A percentile compares a stretch with the other conserved stretches of the same genome.
These are phyloP conservation scores for Lutraria lutraria DNA, from an alignment of 2,888 invertebrate species.

Conservation along the genomic window DNA sequence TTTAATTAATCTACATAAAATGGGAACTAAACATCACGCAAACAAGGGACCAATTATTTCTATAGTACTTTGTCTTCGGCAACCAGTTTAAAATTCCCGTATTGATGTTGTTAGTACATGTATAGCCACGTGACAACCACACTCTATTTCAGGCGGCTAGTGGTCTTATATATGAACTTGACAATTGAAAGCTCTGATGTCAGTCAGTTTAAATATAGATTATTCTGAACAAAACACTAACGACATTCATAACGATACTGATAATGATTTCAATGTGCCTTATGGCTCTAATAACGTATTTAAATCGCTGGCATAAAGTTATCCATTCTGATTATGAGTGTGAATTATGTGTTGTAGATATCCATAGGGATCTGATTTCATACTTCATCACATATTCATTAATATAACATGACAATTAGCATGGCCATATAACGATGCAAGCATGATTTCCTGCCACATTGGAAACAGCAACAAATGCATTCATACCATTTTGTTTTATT, in stretches of 20 bases:
- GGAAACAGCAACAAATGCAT: background rate
- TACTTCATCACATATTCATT: background rate
- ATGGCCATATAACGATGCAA: background rate
- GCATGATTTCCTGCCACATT: background rate
- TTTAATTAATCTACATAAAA: too few species aligned
- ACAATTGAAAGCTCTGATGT: too few species aligned
- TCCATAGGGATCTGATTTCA: background rate
- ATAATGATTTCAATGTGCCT: background rate
- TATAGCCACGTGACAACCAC: too few species aligned
- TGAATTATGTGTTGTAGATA: background rate
- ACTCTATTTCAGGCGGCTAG: too few species aligned
- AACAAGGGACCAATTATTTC: too few species aligned
- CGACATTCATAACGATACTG: background rate
- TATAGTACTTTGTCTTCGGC: too few species aligned
- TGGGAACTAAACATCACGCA: too few species aligned
- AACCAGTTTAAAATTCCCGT: too few species aligned
- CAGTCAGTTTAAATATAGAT: too few species aligned
- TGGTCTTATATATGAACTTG: too few species aligned
- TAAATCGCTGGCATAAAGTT: background rate
- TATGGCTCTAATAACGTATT: too few species aligned
- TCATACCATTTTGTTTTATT: background rate
- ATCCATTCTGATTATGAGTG: background rate
- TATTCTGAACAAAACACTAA: background rate
- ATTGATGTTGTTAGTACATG: too few species aligned
- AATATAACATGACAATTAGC: background rate